Evolutionary conservation across 2,113 vertebrate species (phyloP).

Genomic region (Centrocercus urophasianus): DNA sequence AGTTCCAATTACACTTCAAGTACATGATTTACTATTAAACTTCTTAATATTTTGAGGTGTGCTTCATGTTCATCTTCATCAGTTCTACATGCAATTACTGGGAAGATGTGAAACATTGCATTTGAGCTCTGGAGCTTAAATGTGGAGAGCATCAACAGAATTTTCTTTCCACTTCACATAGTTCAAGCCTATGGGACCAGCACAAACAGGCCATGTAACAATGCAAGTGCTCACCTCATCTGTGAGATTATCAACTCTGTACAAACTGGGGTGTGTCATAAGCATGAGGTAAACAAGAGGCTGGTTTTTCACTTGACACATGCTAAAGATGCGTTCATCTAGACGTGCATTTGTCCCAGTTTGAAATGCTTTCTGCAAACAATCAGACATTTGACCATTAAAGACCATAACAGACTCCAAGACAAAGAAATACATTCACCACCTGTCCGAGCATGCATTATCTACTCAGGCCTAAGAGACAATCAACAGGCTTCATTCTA

Average conservation of each 20-base stretch:
- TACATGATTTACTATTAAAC: background rate
- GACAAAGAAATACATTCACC: background rate
- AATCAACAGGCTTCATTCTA: background rate
- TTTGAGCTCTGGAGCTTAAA: background rate
- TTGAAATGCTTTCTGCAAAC: slow-evolving; percentile 91
- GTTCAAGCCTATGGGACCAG: background rate
- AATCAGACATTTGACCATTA: background rate
- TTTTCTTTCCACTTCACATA: background rate
- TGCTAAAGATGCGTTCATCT: slow-evolving; percentile 92
- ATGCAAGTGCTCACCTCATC: slow-evolving; percentile 85
- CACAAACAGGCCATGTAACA: background rate
- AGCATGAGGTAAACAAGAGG: slow-evolving; percentile 91
- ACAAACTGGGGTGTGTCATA: slow-evolving; percentile 92
- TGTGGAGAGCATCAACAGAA: background rate
- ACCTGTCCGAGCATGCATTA: background rate
- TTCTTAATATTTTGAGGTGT: background rate
- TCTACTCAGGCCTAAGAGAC: background rate
- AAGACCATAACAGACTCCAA: background rate
- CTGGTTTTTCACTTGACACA: slow-evolving; percentile 97
- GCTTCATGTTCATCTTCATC: background rate
- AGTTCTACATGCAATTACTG: background rate
- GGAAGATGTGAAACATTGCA: background rate
- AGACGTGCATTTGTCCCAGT: slow-evolving; percentile 88
- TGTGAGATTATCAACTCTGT: slow-evolving; percentile 89
- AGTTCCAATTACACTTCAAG: background rate